phyloP scores from a whole-genome alignment of 2,797 vertebrate species.

The Halcyon leucocephala region DNA sequence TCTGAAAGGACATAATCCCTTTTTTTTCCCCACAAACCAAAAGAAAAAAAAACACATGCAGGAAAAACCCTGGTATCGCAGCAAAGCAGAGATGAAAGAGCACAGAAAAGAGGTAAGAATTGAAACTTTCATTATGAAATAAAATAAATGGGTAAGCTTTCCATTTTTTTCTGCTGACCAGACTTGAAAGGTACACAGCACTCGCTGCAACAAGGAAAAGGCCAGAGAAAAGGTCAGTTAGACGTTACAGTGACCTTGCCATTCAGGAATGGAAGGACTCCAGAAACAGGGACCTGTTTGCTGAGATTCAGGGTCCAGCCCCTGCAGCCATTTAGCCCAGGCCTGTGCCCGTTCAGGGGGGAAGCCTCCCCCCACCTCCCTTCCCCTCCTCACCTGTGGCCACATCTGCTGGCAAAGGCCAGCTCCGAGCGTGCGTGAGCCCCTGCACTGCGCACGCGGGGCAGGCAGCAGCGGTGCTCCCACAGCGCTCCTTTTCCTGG shows the following conservation, averaged over 20 bases:
- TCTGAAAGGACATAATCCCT: neutral
- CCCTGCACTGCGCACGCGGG: rapidly evolving
- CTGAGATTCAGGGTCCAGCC: neutral
- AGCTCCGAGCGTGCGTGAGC: rapidly evolving
- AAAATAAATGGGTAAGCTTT: neutral
- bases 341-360: neutral
- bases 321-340: neutral
- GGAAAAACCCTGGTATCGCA: neutral
- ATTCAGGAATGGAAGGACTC: neutral
- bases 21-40: neutral
- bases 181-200: neutral
- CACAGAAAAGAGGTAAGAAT: neutral
- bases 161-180: neutral
- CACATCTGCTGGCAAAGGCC: neutral
- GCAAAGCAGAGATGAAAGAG: neutral
- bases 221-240: neutral
- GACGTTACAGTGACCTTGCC: neutral
- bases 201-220: neutral
- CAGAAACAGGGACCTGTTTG: neutral
- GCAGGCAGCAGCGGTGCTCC: neutral
- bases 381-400: neutral
- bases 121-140: neutral
- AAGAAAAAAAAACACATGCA: neutral
- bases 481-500: rapidly evolving
- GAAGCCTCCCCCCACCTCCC: neutral